Evolutionary conservation across 2,797 vertebrate species (phyloP), one percentile per base, ranked within the genome.

Genomic region (Arctocebus calabarensis): DNA sequence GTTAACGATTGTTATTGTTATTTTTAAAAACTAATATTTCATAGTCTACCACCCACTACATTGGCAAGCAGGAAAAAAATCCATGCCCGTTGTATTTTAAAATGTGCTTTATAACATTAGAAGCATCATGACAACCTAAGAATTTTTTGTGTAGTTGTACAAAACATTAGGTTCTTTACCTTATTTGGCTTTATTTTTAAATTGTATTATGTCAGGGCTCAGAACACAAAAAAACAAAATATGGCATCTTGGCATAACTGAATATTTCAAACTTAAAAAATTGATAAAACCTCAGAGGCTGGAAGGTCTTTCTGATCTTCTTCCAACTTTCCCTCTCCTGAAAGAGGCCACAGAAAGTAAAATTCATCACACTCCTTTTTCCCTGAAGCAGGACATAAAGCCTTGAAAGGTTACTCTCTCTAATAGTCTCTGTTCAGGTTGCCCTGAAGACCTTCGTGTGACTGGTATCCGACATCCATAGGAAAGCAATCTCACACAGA

Each of bases 11-110:
- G 4, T 61, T 82, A 57, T 37, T 82, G 45, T 37, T 32, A 61
- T 57, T 77, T 94, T 90, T 84, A 73, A 79, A 94, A 84, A 86
- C 1, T 17, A 92, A 68, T 62, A 79, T 40, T 94, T 59, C 48
- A 11, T 40, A 89, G 19, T 94, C 59, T 59, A 71, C 12, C 11
- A 48, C 40, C 14, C 4, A 90, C 5, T 73, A 71, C 59, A 34
- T 37, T 37, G n/a, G 7, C 37, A 87, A 16, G 57, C 3, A 64
- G 64, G n/a, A 87, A 85, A 87, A n/a, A 22, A 57, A 32, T 14
- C 27, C 81, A 86, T 43, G 12, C 23, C 3, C 45, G 62, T 20
- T 62, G 10, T 43, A 59, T 86, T 88, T 90, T 74, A 74, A 92
- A 84, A 10, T 68, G 22, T 27, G 40, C 20, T 92, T 74, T 90